These are phyloP conservation scores for Cerastis rubricosa DNA, from an alignment of 2,888 invertebrate genomes.

Conservation along the genomic window DNA sequence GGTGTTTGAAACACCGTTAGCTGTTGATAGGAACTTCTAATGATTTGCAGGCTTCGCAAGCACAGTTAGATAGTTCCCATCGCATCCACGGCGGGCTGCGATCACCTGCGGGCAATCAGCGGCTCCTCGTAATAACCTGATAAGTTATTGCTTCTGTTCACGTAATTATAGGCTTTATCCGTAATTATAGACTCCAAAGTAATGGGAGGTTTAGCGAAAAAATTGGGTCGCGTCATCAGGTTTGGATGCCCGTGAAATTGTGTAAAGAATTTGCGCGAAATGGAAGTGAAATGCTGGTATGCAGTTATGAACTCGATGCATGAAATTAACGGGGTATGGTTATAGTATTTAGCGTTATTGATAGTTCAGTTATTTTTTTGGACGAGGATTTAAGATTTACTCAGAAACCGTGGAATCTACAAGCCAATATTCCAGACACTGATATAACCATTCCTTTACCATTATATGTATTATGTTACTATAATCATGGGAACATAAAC, in stretches of 20 bases:
- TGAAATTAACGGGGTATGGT: constrained; percentile 10
- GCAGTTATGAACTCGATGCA: constrained; percentile 9
- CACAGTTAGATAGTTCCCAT: constrained; percentile 83
- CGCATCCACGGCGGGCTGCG: constrained; percentile 62
- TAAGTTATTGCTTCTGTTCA: constrained; percentile 66
- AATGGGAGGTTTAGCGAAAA: constrained; percentile 49
- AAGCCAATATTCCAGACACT: neutral
- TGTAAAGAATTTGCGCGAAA: constrained; percentile 50
- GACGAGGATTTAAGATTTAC: neutral
- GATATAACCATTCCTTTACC: neutral
- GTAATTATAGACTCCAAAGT: no score
- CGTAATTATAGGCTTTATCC: constrained; percentile 62
- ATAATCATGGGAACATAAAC: neutral
- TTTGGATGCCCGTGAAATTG: constrained; percentile 58
- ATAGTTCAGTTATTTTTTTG: constrained; percentile 1
- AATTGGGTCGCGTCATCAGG: constrained; percentile 53
- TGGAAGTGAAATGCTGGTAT: constrained; percentile 23
- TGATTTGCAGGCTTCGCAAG: constrained; percentile 80
- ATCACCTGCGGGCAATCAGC: constrained; percentile 65
- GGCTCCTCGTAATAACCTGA: constrained; percentile 61
- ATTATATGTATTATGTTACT: neutral
- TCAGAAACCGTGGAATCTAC: neutral
- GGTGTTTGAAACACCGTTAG: constrained; percentile 83
- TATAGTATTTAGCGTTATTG: constrained; percentile 18
- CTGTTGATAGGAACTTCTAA: constrained; percentile 82